Evolutionary conservation across 2,113 vertebrate species (phyloP).

Genomic region (Abramis brama): DNA sequence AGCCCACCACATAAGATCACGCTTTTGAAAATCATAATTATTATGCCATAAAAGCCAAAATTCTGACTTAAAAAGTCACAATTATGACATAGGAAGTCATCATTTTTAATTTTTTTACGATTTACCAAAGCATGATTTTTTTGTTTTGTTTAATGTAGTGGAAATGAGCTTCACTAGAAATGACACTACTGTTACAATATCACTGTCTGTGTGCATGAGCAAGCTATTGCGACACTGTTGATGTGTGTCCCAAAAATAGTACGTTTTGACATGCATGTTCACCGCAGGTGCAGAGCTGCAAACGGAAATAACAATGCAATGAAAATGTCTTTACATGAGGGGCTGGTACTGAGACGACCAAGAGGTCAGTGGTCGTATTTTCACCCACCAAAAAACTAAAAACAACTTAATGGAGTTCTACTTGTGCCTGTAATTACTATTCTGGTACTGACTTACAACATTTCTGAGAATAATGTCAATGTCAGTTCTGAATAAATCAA

Average conservation of each 20-base stretch:
- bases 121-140: no score
- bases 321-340: not conserved
- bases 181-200: not conserved
- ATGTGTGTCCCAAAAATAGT: not conserved
- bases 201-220: not conserved
- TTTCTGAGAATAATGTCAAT: not conserved
- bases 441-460: not conserved
- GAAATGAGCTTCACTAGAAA: not conserved
- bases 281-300: not conserved
- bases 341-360: not conserved
- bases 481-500: not conserved
- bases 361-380: not conserved
- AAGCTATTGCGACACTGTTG: not conserved
- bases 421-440: not conserved
- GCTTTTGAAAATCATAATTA: no score
- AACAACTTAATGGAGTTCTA: not conserved
- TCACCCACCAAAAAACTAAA: slow-evolving; percentile 5
- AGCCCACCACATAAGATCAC: no score
- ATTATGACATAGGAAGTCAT: no score
- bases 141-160: no score
- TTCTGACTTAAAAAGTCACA: no score
- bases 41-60: no score
- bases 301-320: not conserved
- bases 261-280: not conserved
- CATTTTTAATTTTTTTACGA: no score